Conservation (phyloP, 2,888 invertebrate genomes). For the Sarcophaga caerulescens region DNA sequence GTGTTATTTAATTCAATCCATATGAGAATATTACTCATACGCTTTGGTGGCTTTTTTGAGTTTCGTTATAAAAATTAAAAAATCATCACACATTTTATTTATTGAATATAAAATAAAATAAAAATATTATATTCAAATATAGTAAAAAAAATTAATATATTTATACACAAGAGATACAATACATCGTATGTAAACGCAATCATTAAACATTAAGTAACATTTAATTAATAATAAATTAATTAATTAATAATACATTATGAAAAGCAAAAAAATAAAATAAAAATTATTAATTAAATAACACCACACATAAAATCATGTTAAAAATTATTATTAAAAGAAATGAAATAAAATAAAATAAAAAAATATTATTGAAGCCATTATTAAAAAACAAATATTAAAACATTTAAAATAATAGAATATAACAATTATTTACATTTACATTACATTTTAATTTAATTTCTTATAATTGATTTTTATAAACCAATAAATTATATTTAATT, state of each 20-base stretch:
- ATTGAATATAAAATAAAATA: too few species aligned
- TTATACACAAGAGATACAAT: constrained; percentile 32
- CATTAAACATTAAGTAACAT: constrained; percentile 64
- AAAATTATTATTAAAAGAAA: constrained; percentile 60
- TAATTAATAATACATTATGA: constrained; percentile 11
- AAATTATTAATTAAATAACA: neutral
- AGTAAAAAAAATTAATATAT: too few species aligned
- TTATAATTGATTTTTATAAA: neutral
- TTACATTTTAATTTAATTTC: neutral
- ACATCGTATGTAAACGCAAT: constrained; percentile 65
- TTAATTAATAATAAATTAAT: constrained; percentile 30
- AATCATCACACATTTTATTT: too few species aligned
- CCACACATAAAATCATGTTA: constrained; percentile 62
- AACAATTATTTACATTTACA: neutral
- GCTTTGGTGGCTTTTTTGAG: too few species aligned
- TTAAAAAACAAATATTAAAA: constrained; percentile 67
- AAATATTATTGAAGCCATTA: constrained; percentile 68
- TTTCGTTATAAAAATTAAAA: too few species aligned
- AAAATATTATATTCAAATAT: too few species aligned
- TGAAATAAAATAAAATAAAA: constrained; percentile 68
- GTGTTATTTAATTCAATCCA: too few species aligned
- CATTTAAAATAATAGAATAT: constrained; percentile 7
- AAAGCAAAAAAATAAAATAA: neutral
- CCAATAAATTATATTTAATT: neutral
- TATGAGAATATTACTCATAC: too few species aligned